A percentile compares a stretch with the other conserved stretches of the same genome.
Evolutionary conservation across 1,140 invertebrate genomes (phyloP).

Genomic region (Aphidius ervi): DNA sequence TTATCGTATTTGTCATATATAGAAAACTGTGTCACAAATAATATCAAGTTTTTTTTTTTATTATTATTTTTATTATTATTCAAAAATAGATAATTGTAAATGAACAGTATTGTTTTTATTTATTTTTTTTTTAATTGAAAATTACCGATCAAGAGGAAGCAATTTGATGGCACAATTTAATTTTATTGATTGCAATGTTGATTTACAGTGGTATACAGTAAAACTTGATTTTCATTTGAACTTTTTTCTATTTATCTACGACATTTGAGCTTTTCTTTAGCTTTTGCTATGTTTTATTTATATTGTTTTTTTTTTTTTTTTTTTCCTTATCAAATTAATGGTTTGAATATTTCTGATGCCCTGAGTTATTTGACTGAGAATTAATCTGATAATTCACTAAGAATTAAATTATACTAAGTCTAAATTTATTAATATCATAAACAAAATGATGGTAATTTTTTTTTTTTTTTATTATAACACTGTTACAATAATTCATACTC

Average conservation of each 20-base stretch:
- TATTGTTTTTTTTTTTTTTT: background rate
- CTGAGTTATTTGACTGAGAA: background rate
- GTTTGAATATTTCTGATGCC: no score
- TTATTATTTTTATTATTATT: background rate
- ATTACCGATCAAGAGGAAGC: background rate
- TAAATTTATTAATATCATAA: no score
- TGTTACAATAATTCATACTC: no score
- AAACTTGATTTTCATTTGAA: background rate
- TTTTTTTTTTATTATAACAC: no score
- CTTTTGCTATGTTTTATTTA: no score
- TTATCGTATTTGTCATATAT: background rate
- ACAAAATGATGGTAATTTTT: no score
- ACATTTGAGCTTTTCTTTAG: no score
- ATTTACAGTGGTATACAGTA: background rate
- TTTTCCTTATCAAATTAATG: background rate
- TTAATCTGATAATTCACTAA: background rate
- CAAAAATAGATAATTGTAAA: background rate
- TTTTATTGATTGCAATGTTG: slow-evolving; percentile 9
- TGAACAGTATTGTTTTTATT: no score
- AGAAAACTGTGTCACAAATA: background rate
- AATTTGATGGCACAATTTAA: slow-evolving; percentile 12
- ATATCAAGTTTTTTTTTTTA: background rate
- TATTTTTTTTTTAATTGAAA: background rate
- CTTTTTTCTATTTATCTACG: slow-evolving; percentile 3
- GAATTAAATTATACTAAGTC: no score